Percentiles rank a stretch among this genome's conserved stretches.
These are phyloP conservation scores for Babylonia areolata DNA, from an alignment of 1,140 invertebrate genomes.

Conservation along the genomic window DNA sequence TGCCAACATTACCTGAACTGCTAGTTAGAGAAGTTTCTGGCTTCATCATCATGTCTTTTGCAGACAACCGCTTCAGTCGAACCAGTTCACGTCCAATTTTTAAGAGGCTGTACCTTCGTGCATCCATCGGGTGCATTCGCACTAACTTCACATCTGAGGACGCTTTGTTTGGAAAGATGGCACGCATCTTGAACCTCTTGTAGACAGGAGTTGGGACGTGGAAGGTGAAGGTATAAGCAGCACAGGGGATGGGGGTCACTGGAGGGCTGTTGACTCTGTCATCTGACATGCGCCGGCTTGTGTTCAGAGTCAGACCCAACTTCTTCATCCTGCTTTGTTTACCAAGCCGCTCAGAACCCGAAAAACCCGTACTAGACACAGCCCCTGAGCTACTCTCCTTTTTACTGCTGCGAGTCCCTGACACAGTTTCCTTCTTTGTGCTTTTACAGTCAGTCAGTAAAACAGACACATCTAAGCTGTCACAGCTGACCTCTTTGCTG, in stretches of 20 bases:
- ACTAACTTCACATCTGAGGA: slow-evolving; percentile 56
- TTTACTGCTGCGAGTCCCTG: neutral
- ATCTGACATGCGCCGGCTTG: neutral
- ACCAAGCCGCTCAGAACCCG: slow-evolving; percentile 25
- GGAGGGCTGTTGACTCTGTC: slow-evolving; percentile 14
- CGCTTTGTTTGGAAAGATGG: slow-evolving; percentile 29
- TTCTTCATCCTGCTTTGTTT: slow-evolving; percentile 49
- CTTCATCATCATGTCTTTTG: slow-evolving; percentile 46
- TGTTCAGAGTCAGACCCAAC: slow-evolving; percentile 26
- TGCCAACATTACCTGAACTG: neutral
- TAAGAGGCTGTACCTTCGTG: slow-evolving; percentile 68
- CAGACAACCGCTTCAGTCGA: slow-evolving; percentile 54
- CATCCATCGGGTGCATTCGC: slow-evolving; percentile 72
- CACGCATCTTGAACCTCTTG: slow-evolving; percentile 63
- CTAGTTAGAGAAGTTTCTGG: neutral
- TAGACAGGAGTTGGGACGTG: slow-evolving; percentile 69
- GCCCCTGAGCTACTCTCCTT: neutral
- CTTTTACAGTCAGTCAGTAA: neutral
- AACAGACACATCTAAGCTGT: neutral
- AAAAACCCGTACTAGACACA: neutral
- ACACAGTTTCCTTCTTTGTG: neutral
- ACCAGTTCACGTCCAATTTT: slow-evolving; percentile 72
- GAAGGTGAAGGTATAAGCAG: slow-evolving; percentile 67
- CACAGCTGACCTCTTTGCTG: neutral
- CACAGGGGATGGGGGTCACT: slow-evolving; percentile 25